Base-by-base conservation (phyloP, 2,113 vertebrate genomes). In the Haemorhous mexicanus region DNA sequence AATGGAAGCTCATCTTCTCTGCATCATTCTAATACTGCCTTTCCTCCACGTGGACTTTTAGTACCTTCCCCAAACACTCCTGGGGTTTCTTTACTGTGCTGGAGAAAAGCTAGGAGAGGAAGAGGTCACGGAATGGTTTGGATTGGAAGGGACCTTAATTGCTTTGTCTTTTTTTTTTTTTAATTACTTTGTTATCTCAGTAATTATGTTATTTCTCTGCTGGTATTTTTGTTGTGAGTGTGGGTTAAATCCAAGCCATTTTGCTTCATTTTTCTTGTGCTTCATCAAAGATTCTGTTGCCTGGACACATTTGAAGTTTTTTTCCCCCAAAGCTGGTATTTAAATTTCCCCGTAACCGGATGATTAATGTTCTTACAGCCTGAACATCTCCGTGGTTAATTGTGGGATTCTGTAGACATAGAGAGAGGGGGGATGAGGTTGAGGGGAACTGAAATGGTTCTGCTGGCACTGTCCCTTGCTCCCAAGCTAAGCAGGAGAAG, bases 281-380 rank as follows among this genome's bases (percentile, higher is more conserved):
- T 90, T 93, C 79, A 95, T 86, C 79, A 70, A 67, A 56, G 81
- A 63, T 86, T 88, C 83, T 84, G 94, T 96, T 95, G 94, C 95
- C 80, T 97, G 92, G 90, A 81, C 86, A 70, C 95, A 86, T 69
- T 7, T 35, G 55, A 85, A 92, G 24, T 32, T 91, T 49, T 88
- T 10, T 82, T 4, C 41, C 39, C 28, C 83, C 30, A 74, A 44
- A 88, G 35, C 83, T 94, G 94, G 27, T 92, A 96, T 95, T 95
- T 96, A 92, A 81, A 87, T 90, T 95, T 80, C 50, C 72, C 72
- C 0, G 0, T 85, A 93, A 90, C 49, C 46, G 70, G 72, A 90
- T 94, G 95, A 97, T 93, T 59, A 95, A 96, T 84, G 80, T 84
- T 96, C 39, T 77, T 67, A 47, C 50, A 78, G 86, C n/a, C 70